phyloP scores from a whole-genome alignment of 2,113 vertebrate genomes.

The Silurus meridionalis region DNA sequence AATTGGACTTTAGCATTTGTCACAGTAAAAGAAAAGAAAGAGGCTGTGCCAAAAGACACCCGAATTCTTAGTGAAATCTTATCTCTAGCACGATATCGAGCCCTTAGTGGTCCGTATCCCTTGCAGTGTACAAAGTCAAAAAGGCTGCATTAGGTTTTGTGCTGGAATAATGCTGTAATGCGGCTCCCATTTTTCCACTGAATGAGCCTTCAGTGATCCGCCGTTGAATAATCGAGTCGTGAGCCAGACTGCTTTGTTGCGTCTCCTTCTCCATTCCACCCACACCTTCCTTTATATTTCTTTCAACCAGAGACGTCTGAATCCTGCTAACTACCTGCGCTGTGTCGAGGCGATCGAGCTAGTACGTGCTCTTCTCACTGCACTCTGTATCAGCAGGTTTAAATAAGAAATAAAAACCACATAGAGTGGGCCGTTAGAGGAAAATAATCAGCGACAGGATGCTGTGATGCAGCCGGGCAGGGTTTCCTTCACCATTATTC shows the following conservation, averaged over 20 bases:
- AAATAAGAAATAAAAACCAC: neutral
- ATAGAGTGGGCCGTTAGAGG: neutral
- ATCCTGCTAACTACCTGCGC: constrained; percentile 24
- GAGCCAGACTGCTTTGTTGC: constrained; percentile 40
- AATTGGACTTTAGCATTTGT: constrained; percentile 51
- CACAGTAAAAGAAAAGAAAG: neutral
- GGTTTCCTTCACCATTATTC: too few species aligned
- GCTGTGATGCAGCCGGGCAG: neutral
- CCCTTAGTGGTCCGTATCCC: neutral
- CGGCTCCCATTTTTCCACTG: neutral
- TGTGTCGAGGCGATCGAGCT: constrained; percentile 12
- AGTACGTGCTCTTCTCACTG: neutral
- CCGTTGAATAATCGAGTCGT: constrained; percentile 37
- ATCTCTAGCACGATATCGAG: neutral
- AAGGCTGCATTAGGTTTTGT: neutral
- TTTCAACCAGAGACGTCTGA: neutral
- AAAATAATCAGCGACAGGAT: constrained; percentile 4
- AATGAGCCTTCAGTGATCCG: constrained; percentile 31
- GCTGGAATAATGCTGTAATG: neutral
- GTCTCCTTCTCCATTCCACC: constrained; percentile 28
- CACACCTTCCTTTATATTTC: constrained; percentile 32
- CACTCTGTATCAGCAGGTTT: neutral
- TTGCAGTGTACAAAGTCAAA: neutral
- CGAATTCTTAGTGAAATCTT: neutral
- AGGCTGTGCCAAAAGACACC: neutral